Evolutionary conservation across 2,888 invertebrate genomes (phyloP).

Genomic region (Cerceris ruficornis): DNA sequence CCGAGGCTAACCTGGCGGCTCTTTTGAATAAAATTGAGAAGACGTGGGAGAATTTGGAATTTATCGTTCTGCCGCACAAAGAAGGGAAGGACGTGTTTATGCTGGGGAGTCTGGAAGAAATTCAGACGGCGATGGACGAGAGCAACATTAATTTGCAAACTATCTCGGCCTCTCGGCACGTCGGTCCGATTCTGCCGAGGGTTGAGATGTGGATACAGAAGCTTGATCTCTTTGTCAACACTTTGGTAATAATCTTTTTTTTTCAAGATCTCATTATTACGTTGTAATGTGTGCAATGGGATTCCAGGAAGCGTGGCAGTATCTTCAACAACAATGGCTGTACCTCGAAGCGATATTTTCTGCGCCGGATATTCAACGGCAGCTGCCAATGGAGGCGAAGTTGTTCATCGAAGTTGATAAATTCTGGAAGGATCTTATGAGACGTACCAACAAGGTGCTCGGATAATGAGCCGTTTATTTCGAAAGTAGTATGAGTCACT

Average conservation of each 20-base stretch:
- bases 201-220: slow-evolving; percentile 92
- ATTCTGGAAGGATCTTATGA: slow-evolving; percentile 94
- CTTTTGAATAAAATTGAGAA: slow-evolving; percentile 93
- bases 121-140: slow-evolving; percentile 92
- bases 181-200: slow-evolving; percentile 90
- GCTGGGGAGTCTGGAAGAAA: slow-evolving; percentile 92
- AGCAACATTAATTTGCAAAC: slow-evolving; percentile 93
- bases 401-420: slow-evolving; percentile 94
- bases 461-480: neutral
- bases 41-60: slow-evolving; percentile 91
- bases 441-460: slow-evolving; percentile 89
- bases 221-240: slow-evolving; percentile 90
- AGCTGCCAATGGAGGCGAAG: slow-evolving; percentile 94
- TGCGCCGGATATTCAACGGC: slow-evolving; percentile 96
- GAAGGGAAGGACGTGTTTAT: slow-evolving; percentile 93
- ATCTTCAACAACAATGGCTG: slow-evolving; percentile 96
- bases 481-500: too few species aligned
- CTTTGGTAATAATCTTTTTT: slow-evolving; percentile 84
- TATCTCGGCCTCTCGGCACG: slow-evolving; percentile 92
- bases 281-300: neutral
- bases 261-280: neutral
- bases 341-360: slow-evolving; percentile 97
- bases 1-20: slow-evolving; percentile 91
- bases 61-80: slow-evolving; percentile 89
- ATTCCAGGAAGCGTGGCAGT: slow-evolving; percentile 91